Evolutionary conservation across 2,113 vertebrate genomes (phyloP), one percentile per base, ranked within the genome.

Genomic region (Meleagris gallopavo): DNA sequence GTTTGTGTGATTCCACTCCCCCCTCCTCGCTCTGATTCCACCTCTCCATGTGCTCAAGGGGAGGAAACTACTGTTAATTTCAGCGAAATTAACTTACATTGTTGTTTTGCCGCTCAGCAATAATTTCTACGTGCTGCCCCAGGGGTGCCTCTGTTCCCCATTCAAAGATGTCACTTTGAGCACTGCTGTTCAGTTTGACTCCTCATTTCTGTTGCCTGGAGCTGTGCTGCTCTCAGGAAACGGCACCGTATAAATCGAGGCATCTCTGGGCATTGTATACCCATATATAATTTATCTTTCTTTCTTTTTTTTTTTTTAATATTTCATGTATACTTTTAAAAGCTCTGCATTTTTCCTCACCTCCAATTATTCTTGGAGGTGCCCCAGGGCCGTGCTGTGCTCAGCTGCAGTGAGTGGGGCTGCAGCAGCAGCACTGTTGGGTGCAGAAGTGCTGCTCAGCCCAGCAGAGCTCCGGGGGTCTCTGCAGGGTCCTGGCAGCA

Each of bases 41-140:
- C 92, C 97, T 96, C 95, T 95, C 91, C 73, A 38, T n/a, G 69
- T 45, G 95, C 97, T 97, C 96, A 94, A 91, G 93, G 96, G 95
- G 96, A 80, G 88, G 88, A 72, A 94, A 92, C 84, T 90, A 74
- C 96, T 73, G 96, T 90, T 97, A 97, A 97, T 97, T 97, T 89
- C 97, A 94, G 90, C 93, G 96, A 95, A 97, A 97, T 97, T 97
- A 97, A 96, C 97, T 97, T 74, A 93, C 95, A 94, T 87, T 96
- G 96, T 97, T 97, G 95, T 96, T 97, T 95, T 90, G 74, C 94
- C 17, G 55, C 96, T 97, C 94, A 36, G 97, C 96, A 97, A 97
- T 97, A 96, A 97, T 97, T 97, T 96, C 96, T 62, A 86, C 90
- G 87, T 61, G 86, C 90, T 57, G 78, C 97, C 97, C 96, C 88